A percentile compares a stretch with the other conserved stretches of the same genome.
Conservation (phyloP, 2,888 invertebrate genomes). For the Leptinotarsa haldemani region DNA sequence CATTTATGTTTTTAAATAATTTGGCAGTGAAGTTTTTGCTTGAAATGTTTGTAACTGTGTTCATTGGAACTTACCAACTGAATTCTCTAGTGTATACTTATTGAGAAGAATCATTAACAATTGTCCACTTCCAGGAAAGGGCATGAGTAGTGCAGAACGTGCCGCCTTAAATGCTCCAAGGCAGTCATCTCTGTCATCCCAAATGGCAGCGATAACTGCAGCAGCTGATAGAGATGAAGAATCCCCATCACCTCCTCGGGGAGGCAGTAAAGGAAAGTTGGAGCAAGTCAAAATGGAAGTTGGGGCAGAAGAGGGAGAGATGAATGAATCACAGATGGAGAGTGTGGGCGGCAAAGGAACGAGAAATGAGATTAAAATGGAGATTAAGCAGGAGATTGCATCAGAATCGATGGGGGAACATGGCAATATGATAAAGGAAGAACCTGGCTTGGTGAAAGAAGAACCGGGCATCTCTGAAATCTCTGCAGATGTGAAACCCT, state of each 20-base stretch:
- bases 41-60: neutral
- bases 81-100: neutral
- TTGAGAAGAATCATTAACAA: neutral
- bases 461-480: slow-evolving; percentile 72
- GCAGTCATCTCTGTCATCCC: slow-evolving; percentile 73
- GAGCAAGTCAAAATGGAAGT: slow-evolving; percentile 75
- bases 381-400: slow-evolving; percentile 69
- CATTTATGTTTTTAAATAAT: neutral
- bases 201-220: slow-evolving; percentile 79
- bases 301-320: slow-evolving; percentile 74
- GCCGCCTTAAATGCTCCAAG: slow-evolving; percentile 68
- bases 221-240: slow-evolving; percentile 76
- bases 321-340: slow-evolving; percentile 67
- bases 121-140: slow-evolving; percentile 58
- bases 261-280: slow-evolving; percentile 73
- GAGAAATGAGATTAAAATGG: slow-evolving; percentile 67
- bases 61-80: neutral
- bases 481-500: slow-evolving; percentile 72
- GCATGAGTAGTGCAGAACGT: slow-evolving; percentile 69
- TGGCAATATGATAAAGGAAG: slow-evolving; percentile 68
- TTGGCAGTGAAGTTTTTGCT: neutral
- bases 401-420: slow-evolving; percentile 71
- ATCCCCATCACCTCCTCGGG: slow-evolving; percentile 70
- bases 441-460: slow-evolving; percentile 65
- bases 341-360: slow-evolving; percentile 68